Evolutionary conservation across 2,113 vertebrate species (phyloP).

Genomic region (Halcyon senegalensis): DNA sequence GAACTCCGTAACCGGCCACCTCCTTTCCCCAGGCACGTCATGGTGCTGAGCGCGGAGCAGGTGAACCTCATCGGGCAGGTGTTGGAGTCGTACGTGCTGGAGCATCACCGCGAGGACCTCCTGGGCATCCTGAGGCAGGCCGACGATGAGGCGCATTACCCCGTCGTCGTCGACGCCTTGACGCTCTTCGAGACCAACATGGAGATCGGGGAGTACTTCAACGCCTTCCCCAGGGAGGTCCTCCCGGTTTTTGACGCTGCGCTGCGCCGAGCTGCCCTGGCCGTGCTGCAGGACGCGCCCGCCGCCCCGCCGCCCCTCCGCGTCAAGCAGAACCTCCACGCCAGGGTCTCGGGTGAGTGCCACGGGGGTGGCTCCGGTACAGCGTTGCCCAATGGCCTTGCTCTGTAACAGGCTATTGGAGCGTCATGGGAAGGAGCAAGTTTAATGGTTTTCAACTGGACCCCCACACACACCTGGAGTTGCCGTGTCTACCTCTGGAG

Average conservation of each 20-base stretch:
- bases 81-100: slow-evolving; percentile 86
- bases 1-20: fast-evolving
- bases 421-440: fast-evolving
- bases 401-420: fast-evolving
- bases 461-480: no score
- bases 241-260: slow-evolving; percentile 87
- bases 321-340: slow-evolving; percentile 84
- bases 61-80: slow-evolving; percentile 83
- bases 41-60: slow-evolving; percentile 81
- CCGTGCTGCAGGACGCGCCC: slow-evolving; percentile 41
- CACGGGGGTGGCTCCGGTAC: fast-evolving
- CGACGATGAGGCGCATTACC: slow-evolving; percentile 79
- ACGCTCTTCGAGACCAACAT: slow-evolving; percentile 94
- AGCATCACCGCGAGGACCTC: slow-evolving; percentile 86
- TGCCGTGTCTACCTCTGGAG: background rate
- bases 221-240: slow-evolving; percentile 83
- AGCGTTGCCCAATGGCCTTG: fast-evolving
- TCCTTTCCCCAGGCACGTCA: background rate
- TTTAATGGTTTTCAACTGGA: background rate
- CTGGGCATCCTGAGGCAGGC: slow-evolving; percentile 75
- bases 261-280: slow-evolving; percentile 76
- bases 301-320: background rate
- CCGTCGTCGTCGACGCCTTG: slow-evolving; percentile 91
- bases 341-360: slow-evolving; percentile 87
- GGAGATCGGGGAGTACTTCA: slow-evolving; percentile 95